Conservation (phyloP, 2,113 vertebrate species). For the Neogale vison region DNA sequence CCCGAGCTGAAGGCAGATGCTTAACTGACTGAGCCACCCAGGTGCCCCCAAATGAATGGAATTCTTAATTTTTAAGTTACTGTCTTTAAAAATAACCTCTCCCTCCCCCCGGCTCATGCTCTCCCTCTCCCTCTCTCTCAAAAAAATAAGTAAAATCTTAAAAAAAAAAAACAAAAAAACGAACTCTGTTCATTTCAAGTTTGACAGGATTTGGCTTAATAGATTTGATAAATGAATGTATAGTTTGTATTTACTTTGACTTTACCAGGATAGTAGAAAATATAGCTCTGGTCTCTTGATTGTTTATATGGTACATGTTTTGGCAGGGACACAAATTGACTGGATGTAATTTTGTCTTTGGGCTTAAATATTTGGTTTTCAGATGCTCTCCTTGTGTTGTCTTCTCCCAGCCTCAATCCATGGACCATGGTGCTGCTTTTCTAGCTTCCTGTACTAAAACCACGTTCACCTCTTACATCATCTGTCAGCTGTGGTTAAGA, state of each 20-base stretch:
- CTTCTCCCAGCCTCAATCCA: not conserved
- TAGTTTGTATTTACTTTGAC: conserved; percentile 52
- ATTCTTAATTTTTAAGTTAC: too few relatives aligned
- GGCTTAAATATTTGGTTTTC: conserved; percentile 55
- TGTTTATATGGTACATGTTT: not conserved
- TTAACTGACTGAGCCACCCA: too few relatives aligned
- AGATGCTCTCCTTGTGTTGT: not conserved
- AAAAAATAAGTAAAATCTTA: not conserved
- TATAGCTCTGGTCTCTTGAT: not conserved
- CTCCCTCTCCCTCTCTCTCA: too few relatives aligned
- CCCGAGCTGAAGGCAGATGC: too few relatives aligned
- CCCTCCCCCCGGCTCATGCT: too few relatives aligned
- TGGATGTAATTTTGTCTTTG: conserved; percentile 38
- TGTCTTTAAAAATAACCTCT: too few relatives aligned
- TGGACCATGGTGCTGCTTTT: not conserved
- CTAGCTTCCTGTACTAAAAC: not conserved
- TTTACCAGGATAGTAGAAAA: conserved; percentile 42
- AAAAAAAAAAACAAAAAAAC: not conserved
- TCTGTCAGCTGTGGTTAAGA: not conserved
- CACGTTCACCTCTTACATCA: not conserved
- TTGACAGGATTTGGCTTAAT: conserved; percentile 29
- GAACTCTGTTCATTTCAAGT: conserved; percentile 13
- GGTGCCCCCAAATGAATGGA: too few relatives aligned
- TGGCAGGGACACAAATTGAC: not conserved
- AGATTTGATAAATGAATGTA: conserved; percentile 35